Evolutionary conservation across 2,113 vertebrate genomes (phyloP).

Genomic region (human (Homo sapiens)): GRCh38 chr18:21770501-21771000

Average conservation of each 20-base stretch:
- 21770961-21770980: background rate
- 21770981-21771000: background rate
- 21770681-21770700: background rate
- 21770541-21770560: background rate
- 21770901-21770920: background rate
- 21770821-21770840: background rate
- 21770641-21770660: background rate
- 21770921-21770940: background rate
- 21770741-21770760: background rate
- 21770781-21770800: background rate
- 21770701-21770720: background rate
- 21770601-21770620: background rate
- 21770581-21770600: background rate
- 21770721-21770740: background rate
- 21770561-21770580: background rate
- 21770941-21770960: background rate
- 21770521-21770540: background rate
- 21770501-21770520: background rate
- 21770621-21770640: background rate
- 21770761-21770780: background rate
- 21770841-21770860: slow-evolving; percentile 16
- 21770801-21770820: background rate
- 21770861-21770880: slow-evolving; percentile 15
- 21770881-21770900: background rate
- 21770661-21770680: slow-evolving; percentile 17